Evolutionary conservation across 2,797 vertebrate species (phyloP).

Genomic region (Rhinella marina): DNA sequence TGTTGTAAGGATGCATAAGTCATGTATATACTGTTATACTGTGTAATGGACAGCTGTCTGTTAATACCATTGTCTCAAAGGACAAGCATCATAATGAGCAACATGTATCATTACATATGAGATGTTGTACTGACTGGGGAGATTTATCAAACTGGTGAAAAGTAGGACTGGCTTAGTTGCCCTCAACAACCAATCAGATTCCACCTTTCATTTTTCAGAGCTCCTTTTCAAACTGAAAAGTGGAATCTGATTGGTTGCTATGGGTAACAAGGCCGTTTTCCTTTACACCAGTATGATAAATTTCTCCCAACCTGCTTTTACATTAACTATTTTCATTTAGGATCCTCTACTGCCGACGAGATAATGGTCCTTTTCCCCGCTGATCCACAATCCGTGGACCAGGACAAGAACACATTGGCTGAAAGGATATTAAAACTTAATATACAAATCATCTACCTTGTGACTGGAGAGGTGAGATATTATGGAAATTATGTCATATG

Average conservation of each 20-base stretch:
- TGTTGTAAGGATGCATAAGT: too few relatives aligned
- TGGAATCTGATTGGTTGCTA: too few relatives aligned
- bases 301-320: neutral
- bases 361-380: neutral
- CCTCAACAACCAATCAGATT: too few relatives aligned
- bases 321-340: neutral
- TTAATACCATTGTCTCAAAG: too few relatives aligned
- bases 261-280: too few relatives aligned
- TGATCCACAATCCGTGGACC: neutral
- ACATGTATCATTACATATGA: neutral
- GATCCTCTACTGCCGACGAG: neutral
- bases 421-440: constrained; percentile 4
- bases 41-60: too few relatives aligned
- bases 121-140: neutral
- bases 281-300: too few relatives aligned
- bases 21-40: too few relatives aligned
- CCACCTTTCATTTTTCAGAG: too few relatives aligned
- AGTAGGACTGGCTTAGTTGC: too few relatives aligned
- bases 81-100: neutral
- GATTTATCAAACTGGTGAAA: too few relatives aligned
- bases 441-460: neutral
- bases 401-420: neutral
- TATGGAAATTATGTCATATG: neutral
- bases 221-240: too few relatives aligned
- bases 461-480: neutral